Base-by-base conservation (phyloP, 2,888 invertebrate species). In the Dyspetes luteomarginatus region DNA sequence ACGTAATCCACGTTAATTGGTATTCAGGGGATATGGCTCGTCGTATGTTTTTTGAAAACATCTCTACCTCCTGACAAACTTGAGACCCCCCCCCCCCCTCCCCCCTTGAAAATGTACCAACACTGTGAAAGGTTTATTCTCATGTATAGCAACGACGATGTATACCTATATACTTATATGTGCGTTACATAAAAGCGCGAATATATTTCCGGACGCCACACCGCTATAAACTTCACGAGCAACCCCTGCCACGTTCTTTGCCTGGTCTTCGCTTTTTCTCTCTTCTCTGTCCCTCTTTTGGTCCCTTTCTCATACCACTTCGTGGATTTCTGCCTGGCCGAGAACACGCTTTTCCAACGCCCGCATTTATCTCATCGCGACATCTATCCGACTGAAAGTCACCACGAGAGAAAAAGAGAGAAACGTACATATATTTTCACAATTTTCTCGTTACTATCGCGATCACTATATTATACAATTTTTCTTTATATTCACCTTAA, bases 1-100 rank as follows among this genome's bases (percentile, higher is more conserved):
- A 84, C 84, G 86, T 87, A 88, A 89, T 88, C 86, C 85, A 85
- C 85, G 85, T 88, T 89, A 88, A 89, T 89, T 89, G 88, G 86
- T 88, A 88, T 89, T 88, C 88, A 87, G 83, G 85, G 84, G 86
- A 82, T 76, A 81, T 82, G 71, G 55, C 64, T 30, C 55, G 65
- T 71, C 43, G 67, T 85, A 82, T 86, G 81, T 86, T 85, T 86
- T 85, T 85, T 82, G 82, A 86, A 85, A 86, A 85, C 83, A 85
- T 78, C 81, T 83, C 81, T 78, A 81, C 82, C 78, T 71, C 74
- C 78, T 30, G 28, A 12, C 62, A n/a, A 55, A 36, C 69, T 28
- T 26, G 17, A 36, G 9, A 41, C 30, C 15, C 72, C 5, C 50
- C 9, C 65, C 77, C 82, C 82, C 81, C 81, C 81, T 78, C 82